Base-by-base conservation (phyloP, 2,797 vertebrate species). In the Molothrus aeneus region DNA sequence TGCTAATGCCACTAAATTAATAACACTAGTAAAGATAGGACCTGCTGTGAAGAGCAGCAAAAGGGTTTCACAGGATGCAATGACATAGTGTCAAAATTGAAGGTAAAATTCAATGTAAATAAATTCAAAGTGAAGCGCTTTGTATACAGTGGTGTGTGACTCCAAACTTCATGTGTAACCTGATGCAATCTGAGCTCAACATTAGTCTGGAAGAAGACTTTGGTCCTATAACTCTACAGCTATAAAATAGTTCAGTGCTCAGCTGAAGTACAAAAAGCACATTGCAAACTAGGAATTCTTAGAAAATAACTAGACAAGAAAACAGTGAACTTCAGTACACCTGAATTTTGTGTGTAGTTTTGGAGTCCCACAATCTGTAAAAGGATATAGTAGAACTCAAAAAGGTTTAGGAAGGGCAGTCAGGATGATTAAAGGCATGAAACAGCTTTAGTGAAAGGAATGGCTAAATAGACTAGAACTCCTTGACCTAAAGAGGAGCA, bases 381-480 rank as follows among this genome's bases (percentile, higher is more conserved):
- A 92, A 85, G 32, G 53, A 43, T 80, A 34, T 42, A 77, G 64
- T 15, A 80, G 79, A 82, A 89, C 60, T 92, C 51, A 68, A 32
- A 86, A 77, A 83, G 64, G 45, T 80, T 82, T 74, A 80, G 56
- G 56, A 90, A 87, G 47, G 43, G 48, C 56, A 82, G 63, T 19
- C 60, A 51, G 66, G 48, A 60, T 93, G 56, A 93, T 94, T 82
- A 91, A 94, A 89, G 48, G 45, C 61, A 29, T 88, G 75, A 70
- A 94, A 79, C 16, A 63, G 56, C 48, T 85, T 86, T 85, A 79
- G 70, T 86, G 91, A 87, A 77, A 91, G 54, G 68, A 80, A 82
- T 78, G 51, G 45, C 71, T 91, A 92, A 87, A 66, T 38, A 92
- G 57, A 48, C 56, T 66, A 72, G 64, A 86, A 77, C 40, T 94